Percentiles rank a stretch among this genome's conserved stretches.
These are phyloP conservation scores for Drymodes brunneopygia DNA, from an alignment of 2,113 vertebrate genomes.

Conservation along the genomic window DNA sequence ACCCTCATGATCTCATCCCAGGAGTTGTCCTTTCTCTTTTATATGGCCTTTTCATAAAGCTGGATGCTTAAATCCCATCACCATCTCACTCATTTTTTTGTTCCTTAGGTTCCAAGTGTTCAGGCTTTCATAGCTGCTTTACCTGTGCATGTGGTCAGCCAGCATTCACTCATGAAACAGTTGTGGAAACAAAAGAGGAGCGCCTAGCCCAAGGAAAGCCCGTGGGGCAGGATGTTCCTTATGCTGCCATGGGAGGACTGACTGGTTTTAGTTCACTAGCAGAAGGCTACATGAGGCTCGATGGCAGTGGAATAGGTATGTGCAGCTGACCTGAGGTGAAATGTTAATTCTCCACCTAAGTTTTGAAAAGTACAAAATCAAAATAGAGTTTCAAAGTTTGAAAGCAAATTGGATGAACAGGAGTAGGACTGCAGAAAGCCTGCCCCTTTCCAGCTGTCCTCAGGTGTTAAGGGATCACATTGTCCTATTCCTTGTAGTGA, in stretches of 20 bases:
- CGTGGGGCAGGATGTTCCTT: constrained; percentile 81
- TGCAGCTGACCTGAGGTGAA: background rate
- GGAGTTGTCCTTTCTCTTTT: background rate
- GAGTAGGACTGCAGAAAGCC: background rate
- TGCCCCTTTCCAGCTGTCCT: background rate
- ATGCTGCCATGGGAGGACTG: constrained; percentile 87
- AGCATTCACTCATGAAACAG: constrained; percentile 77
- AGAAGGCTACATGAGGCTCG: constrained; percentile 84
- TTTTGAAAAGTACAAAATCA: background rate
- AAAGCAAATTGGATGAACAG: background rate
- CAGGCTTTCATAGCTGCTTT: constrained; percentile 82
- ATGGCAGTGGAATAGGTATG: constrained; percentile 78
- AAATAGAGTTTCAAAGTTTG: background rate
- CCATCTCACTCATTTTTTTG: background rate
- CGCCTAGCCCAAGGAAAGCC: constrained; percentile 79
- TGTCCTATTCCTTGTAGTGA: background rate
- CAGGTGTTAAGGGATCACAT: background rate
- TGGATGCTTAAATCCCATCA: background rate
- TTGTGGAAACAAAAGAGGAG: constrained; percentile 85
- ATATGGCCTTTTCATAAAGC: background rate
- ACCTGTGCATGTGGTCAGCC: constrained; percentile 87
- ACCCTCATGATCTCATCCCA: background rate
- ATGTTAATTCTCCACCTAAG: background rate
- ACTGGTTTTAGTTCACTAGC: constrained; percentile 88
- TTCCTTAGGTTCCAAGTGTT: constrained; percentile 79